A percentile compares a stretch with the other conserved stretches of the same genome.
Conservation (phyloP, 2,888 invertebrate genomes). For the Serrognathus titanus region DNA sequence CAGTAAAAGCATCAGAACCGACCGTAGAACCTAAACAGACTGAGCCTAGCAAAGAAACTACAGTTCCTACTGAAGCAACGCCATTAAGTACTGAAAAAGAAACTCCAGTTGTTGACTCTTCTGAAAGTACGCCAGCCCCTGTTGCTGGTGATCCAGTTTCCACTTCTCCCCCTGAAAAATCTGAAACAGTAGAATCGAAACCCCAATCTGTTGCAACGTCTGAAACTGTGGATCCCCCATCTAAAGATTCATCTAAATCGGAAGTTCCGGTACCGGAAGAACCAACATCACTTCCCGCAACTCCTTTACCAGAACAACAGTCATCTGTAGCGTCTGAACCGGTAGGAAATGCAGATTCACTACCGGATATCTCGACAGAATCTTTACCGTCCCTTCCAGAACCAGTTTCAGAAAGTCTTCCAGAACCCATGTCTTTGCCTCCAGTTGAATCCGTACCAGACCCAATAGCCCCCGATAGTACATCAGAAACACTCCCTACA, state of each 20-base stretch:
- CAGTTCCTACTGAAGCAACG: constrained; percentile 5
- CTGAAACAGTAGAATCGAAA: constrained; percentile 1
- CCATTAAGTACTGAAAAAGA: constrained; percentile 8
- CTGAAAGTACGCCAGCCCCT: constrained; percentile 1
- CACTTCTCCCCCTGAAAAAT: background rate
- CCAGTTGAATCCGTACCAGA: constrained; percentile 47
- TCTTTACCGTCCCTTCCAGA: constrained; percentile 45
- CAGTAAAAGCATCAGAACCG: constrained; percentile 2
- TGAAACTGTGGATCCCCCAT: background rate
- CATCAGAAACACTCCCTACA: background rate
- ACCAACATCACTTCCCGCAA: constrained; percentile 18
- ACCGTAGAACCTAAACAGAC: constrained; percentile 3
- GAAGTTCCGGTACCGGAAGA: constrained; percentile 12
- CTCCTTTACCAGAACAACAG: constrained; percentile 10
- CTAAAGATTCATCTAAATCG: constrained; percentile 7
- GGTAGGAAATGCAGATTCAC: constrained; percentile 44
- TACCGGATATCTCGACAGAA: constrained; percentile 47
- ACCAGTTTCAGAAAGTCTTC: constrained; percentile 43
- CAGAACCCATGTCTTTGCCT: constrained; percentile 45
- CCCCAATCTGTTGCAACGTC: constrained; percentile 4
- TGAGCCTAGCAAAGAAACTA: constrained; percentile 3
- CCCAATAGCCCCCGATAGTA: constrained; percentile 38
- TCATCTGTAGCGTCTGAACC: constrained; percentile 21
- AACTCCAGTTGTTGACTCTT: constrained; percentile 5
- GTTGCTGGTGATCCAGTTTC: background rate